phyloP scores from a whole-genome alignment of 2,113 vertebrate species.

The Hydrochoerus hydrochaeris region DNA sequence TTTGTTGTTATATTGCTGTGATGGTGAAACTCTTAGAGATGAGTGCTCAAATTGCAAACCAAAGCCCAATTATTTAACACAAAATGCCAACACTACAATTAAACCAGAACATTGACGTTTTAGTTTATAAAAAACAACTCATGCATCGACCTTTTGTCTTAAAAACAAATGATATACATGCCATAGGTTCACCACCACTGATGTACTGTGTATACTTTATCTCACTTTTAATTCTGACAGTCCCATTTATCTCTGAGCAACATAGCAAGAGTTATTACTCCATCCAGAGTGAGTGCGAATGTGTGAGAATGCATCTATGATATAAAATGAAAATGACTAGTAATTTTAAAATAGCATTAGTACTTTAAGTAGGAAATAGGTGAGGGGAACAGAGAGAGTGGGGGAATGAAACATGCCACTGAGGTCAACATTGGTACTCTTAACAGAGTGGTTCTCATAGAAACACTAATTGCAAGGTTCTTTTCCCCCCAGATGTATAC shows the following conservation, averaged over 20 bases:
- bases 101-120: neutral
- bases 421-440: neutral
- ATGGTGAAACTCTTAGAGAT: neutral
- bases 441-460: accelerated
- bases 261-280: neutral
- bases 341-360: neutral
- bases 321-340: neutral
- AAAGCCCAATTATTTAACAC: neutral
- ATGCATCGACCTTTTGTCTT: neutral
- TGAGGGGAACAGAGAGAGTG: accelerated
- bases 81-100: neutral
- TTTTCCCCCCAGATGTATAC: neutral
- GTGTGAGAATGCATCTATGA: neutral
- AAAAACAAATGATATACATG: neutral
- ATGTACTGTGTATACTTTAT: neutral
- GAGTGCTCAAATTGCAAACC: neutral
- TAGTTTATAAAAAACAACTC: neutral
- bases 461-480: neutral
- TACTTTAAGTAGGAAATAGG: neutral
- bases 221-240: neutral
- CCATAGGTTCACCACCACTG: neutral
- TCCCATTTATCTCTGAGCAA: neutral
- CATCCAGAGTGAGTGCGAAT: accelerated
- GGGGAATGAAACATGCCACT: neutral
- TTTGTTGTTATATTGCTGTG: neutral